Evolutionary conservation across 64 coral and sea anemone genomes (phyloP), one percentile per base, ranked within the genome.

Genomic region (Dendrophyllia cribrosa): DNA sequence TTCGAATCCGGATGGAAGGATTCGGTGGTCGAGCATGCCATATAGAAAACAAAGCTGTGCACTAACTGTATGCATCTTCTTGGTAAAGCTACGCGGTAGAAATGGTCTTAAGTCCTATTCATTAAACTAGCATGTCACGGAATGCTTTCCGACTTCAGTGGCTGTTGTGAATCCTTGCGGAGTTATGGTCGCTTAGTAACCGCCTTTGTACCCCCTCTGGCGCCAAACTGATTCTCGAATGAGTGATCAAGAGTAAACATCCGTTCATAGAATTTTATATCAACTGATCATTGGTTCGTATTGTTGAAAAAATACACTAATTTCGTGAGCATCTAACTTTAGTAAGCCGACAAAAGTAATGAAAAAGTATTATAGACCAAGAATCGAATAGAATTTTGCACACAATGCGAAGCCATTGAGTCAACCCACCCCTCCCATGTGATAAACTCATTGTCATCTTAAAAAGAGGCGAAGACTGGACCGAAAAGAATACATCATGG

Each of bases 161-260:
- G 16, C 59, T 84, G 43, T 68, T 84, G 60, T 67, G 78, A 62
- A 82, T 47, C 78, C 19, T 46, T 82, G 26, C 14, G 72, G 13
- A 50, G 4, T 75, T 75, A 9, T 44, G 58, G 80, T 84, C 62
- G 80, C 80, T 84, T 84, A 67, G 80, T 68, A 84, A 84, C 80
- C 80, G 44, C 59, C 20, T 49, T 82, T 61, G 55, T 64, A 13
- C 1, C 0, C 61, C 13, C 61, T 12, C 12, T 64, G 61, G 61
- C 61, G 61, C 61, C 61, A 64, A 64, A 19, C 61, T 19, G 4
- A 3, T 64, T 64, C 61, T 64, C 61, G 61, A 64, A 64, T 20
- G 13, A 64, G 5, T 19, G 25, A 69, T 69, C 21, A 69, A 16
- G 34, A 34, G 34, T 34, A 2, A 34, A 34, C 34, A 2, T 34